phyloP scores from a whole-genome alignment of 2,888 invertebrate genomes.

The Pseudococcus jackbeardsleyi region DNA sequence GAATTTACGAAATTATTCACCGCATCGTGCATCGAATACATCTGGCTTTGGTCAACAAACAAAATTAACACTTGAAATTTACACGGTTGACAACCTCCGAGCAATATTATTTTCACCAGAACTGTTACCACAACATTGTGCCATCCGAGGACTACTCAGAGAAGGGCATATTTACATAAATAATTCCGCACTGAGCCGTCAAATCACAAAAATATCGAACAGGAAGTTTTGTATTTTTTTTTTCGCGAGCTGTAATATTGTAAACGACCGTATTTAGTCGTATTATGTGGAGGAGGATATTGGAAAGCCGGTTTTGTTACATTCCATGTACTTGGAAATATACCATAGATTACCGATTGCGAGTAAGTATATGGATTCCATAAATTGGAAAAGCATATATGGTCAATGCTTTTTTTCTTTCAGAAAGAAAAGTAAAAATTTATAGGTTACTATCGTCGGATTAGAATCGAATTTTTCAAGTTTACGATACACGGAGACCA shows the following conservation, averaged over 20 bases:
- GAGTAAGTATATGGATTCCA: not conserved
- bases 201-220: not conserved
- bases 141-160: too few species aligned
- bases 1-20: not conserved
- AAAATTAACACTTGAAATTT: not conserved
- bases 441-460: not conserved
- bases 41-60: not conserved
- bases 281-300: slow-evolving; percentile 16
- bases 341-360: not conserved
- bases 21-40: not conserved
- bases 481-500: not conserved
- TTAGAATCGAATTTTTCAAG: not conserved
- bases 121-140: not conserved
- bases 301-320: slow-evolving; percentile 1
- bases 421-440: not conserved
- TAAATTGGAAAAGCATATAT: not conserved
- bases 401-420: not conserved
- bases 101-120: not conserved
- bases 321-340: not conserved
- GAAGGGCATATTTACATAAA: too few species aligned
- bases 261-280: slow-evolving; percentile 12
- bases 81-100: not conserved
- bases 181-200: not conserved
- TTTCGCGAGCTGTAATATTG: not conserved
- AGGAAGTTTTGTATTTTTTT: not conserved